Conservation (phyloP, 2,888 invertebrate species). For the Cancer borealis region DNA sequence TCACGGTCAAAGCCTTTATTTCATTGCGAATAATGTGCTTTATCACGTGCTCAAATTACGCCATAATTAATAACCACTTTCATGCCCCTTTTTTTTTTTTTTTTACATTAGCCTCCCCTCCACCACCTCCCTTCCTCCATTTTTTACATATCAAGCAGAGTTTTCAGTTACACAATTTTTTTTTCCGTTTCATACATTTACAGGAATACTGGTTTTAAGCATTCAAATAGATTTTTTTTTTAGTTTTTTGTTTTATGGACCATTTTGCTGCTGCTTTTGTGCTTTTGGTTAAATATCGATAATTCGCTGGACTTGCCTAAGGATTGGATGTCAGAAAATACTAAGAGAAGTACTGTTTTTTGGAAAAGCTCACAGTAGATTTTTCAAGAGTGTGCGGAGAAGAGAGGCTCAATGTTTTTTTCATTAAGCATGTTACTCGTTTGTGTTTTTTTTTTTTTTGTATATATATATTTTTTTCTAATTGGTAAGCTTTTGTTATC, state of each 20-base stretch:
- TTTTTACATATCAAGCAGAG: neutral
- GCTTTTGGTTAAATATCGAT: neutral
- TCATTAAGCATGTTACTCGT: neutral
- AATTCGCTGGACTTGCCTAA: neutral
- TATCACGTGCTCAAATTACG: neutral
- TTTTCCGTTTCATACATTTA: neutral
- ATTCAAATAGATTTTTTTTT: neutral
- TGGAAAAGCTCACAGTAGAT: neutral
- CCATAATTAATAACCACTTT: constrained; percentile 2
- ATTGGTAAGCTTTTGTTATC: neutral
- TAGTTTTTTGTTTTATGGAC: neutral
- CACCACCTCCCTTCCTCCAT: neutral
- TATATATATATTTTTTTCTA: neutral
- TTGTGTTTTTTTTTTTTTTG: neutral
- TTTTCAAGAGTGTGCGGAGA: neutral
- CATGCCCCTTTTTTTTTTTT: too few relatives aligned
- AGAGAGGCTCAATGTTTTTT: neutral
- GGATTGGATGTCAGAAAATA: neutral
- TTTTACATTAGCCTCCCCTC: neutral
- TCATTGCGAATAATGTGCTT: constrained; percentile 6
- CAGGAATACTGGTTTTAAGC: neutral
- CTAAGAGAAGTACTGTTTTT: neutral
- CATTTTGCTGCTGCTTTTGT: constrained; percentile 1
- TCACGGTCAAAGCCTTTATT: neutral
- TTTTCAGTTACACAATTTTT: neutral